These are phyloP conservation scores for Linhomoeus sp. DNA, from an alignment of 2,888 invertebrate species.

Conservation along the genomic window DNA sequence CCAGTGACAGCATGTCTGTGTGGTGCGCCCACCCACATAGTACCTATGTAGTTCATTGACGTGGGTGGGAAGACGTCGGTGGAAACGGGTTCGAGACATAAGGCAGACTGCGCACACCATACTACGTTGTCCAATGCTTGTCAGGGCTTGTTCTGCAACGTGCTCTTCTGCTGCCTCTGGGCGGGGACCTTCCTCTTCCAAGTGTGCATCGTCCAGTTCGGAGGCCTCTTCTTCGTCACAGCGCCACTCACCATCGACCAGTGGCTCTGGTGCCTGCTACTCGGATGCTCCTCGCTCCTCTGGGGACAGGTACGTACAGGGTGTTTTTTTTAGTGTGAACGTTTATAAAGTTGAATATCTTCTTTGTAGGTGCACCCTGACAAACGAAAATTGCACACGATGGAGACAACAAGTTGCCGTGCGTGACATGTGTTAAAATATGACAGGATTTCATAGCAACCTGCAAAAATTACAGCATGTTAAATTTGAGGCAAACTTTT, in stretches of 20 bases:
- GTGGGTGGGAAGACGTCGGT: too few species aligned
- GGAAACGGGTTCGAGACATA: too few species aligned
- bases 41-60: too few species aligned
- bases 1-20: neutral
- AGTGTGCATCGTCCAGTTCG: conserved; percentile 88
- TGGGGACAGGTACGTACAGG: conserved; percentile 63
- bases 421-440: too few species aligned
- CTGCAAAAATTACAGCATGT: too few species aligned
- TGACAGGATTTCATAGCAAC: too few species aligned
- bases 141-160: conserved; percentile 81
- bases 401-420: too few species aligned
- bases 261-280: conserved; percentile 96
- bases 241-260: conserved; percentile 73
- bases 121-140: neutral
- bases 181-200: conserved; percentile 62
- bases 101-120: neutral
- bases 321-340: too few species aligned
- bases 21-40: neutral
- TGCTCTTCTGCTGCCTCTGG: conserved; percentile 96
- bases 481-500: too few species aligned
- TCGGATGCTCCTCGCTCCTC: conserved; percentile 80
- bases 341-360: too few species aligned
- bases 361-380: too few species aligned
- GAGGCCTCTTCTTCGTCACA: conserved; percentile 61
- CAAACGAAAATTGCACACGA: too few species aligned